Evolutionary conservation across 2,113 vertebrate species (phyloP).

Genomic region (Gobiocypris rarus): DNA sequence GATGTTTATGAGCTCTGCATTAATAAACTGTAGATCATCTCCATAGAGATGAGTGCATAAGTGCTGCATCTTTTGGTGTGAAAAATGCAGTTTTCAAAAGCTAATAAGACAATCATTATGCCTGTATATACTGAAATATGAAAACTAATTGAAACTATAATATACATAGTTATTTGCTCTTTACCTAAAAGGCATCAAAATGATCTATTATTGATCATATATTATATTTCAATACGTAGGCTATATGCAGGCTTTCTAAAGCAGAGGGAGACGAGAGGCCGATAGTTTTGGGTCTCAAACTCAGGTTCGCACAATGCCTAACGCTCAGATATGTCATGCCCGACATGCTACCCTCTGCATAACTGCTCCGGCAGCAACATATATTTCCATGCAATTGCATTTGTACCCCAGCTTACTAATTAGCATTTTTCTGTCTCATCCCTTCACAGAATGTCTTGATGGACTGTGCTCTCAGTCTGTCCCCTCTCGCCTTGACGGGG

Average conservation of each 20-base stretch:
- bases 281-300: not conserved
- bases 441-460: conserved; percentile 67
- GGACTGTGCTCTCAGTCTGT: conserved; percentile 65
- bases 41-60: not conserved
- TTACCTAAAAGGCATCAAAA: not conserved
- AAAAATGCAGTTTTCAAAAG: not conserved
- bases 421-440: conserved; percentile 37
- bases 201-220: not conserved
- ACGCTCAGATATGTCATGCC: not conserved
- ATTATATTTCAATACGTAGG: not conserved
- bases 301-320: too few species aligned
- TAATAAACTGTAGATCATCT: conserved; percentile 28
- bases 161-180: too few species aligned
- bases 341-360: not conserved
- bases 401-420: conserved; percentile 65
- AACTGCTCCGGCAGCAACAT: conserved; percentile 55
- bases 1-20: conserved; percentile 37
- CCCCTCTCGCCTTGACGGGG: conserved; percentile 84
- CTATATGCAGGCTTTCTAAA: not conserved
- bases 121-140: not conserved
- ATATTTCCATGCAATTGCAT: conserved; percentile 35
- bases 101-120: not conserved
- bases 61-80: conserved; percentile 27
- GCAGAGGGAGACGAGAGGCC: not conserved
- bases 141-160: not conserved